Evolutionary conservation across 2,113 vertebrate genomes (phyloP).

Genomic region (Muntiacus reevesi): DNA sequence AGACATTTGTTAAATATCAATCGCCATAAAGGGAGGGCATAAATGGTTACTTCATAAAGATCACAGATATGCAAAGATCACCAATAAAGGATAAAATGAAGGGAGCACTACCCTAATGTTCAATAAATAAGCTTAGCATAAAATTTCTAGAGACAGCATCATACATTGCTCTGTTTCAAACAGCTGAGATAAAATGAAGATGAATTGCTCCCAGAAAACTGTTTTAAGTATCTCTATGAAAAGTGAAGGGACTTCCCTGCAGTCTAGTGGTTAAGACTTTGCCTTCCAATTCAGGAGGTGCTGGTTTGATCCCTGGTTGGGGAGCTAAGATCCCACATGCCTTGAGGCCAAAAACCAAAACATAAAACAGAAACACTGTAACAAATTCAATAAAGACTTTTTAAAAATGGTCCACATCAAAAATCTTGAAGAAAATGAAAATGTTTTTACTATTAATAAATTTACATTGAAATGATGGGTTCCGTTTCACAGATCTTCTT

Average conservation of each 20-base stretch:
- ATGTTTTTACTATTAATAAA: background rate
- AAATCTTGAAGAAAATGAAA: background rate
- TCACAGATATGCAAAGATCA: background rate
- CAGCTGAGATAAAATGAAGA: constrained; percentile 29
- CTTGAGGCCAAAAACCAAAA: background rate
- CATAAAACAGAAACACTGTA: background rate
- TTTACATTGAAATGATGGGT: background rate
- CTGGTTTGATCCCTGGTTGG: background rate
- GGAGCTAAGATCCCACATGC: background rate
- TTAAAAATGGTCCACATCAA: background rate
- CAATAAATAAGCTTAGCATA: background rate
- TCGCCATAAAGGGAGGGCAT: background rate
- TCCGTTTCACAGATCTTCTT: background rate
- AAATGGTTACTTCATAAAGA: background rate
- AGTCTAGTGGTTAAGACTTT: background rate
- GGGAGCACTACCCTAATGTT: background rate
- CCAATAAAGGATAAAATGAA: constrained; percentile 2
- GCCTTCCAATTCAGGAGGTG: background rate
- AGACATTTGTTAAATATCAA: background rate
- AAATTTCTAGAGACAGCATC: background rate
- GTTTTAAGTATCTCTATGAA: background rate
- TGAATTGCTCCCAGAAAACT: background rate
- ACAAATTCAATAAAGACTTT: background rate
- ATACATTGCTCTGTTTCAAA: constrained; percentile 20
- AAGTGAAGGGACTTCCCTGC: background rate